Conservation (phyloP, 2,113 vertebrate species). For the Gobiocypris rarus region DNA sequence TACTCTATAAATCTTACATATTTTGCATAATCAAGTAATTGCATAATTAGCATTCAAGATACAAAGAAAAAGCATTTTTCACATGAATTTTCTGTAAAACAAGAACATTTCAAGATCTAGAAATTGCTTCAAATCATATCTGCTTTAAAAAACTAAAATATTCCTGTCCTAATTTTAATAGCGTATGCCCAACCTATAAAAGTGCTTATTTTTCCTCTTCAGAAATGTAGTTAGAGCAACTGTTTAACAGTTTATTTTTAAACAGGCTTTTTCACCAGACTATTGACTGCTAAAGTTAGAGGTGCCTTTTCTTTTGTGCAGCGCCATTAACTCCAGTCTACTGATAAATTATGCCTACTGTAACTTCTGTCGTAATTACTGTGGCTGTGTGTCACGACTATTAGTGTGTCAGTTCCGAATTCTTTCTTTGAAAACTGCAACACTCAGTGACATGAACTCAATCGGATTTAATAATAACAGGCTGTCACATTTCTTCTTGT, state of each 20-base stretch:
- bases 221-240: background rate
- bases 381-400: background rate
- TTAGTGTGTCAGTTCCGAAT: background rate
- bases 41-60: background rate
- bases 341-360: background rate
- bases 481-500: background rate
- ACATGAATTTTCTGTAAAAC: background rate
- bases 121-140: background rate
- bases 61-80: background rate
- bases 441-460: background rate
- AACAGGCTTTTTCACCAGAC: background rate
- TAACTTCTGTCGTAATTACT: background rate
- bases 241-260: background rate
- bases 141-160: constrained; percentile 1
- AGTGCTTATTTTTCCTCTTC: background rate
- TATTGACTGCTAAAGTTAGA: constrained; percentile 7
- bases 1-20: too few species aligned
- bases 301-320: background rate
- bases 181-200: background rate
- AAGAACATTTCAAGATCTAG: background rate
- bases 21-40: background rate
- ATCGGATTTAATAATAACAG: background rate
- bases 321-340: background rate
- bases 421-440: background rate
- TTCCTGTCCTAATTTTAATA: background rate